Evolutionary conservation across 2,888 invertebrate species (phyloP).

Genomic region (Gisinianus flammeolus): DNA sequence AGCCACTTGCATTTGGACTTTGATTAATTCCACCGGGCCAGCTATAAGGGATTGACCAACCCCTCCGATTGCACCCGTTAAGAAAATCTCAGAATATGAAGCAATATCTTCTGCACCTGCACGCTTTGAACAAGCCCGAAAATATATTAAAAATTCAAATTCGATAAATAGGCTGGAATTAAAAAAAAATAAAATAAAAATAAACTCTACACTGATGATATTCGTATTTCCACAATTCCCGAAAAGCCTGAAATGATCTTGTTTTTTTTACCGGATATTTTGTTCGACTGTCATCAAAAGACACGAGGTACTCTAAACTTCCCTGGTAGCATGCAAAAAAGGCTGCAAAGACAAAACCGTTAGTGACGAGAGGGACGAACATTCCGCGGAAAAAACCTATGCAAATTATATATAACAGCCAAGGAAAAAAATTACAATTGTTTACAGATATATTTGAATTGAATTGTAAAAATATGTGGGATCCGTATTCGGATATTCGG

Average conservation of each 20-base stretch:
- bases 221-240: neutral
- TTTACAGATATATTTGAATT: neutral
- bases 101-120: neutral
- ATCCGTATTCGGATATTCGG: neutral
- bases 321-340: neutral
- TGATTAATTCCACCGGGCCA: neutral
- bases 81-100: neutral
- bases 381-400: conserved; percentile 7
- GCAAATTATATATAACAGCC: no score
- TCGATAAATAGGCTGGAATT: neutral
- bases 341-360: neutral
- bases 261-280: neutral
- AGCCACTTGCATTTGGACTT: conserved; percentile 10
- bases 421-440: neutral
- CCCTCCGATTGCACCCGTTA: neutral
- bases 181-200: neutral
- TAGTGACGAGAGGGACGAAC: neutral
- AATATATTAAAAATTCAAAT: no score
- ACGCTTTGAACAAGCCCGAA: no score
- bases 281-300: neutral
- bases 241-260: neutral
- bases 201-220: no score
- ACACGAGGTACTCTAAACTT: neutral
- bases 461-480: neutral
- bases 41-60: neutral